Base-by-base conservation (phyloP, 2,888 invertebrate genomes). In the Ceriagrion tenellum region DNA sequence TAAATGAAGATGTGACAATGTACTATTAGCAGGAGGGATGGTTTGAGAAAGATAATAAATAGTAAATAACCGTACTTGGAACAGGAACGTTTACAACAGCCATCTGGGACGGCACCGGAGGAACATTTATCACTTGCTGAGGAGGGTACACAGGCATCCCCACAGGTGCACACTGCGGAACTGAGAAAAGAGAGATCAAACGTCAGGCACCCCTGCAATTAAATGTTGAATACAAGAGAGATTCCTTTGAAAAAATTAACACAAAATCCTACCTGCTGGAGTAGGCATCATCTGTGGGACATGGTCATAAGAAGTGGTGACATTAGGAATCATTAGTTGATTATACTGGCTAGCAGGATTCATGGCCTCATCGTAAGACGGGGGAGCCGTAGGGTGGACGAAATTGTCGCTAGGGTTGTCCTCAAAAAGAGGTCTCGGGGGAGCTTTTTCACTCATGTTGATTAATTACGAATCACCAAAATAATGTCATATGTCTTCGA, bases 331-430 rank as follows among this genome's bases (percentile, higher is more conserved):
- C 18, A 74, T n/a, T 18, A 47, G 69, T 16, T 63, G 69, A 93
- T 81, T 81, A 81, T 81, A 81, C 1, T 81, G 30, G 16, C 63
- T 69, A 12, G 59, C 93, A 30, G 30, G 63, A 47, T 40, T 40
- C 69, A 69, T 93, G 12, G 93, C 93, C 26, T 93, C 93, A n/a
- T 93, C 93, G 69, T 93, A 93, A 16, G 93, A 93, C 63, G 93
- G 93, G 40, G 93, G 93, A n/a, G 93, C 93, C 63, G 93, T 93
- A 13, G 93, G 93, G 20, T 93, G 93, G 47, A 93, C 93, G 47
- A 93, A 69, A 26, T 35, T 69, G n/a, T 93, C 93, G 40, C 40
- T 69, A 2, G n/a, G 63, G 8, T 69, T 40, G 47, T 93, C 93
- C 69, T 63, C 63, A 4, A 93, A 69, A 20, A 26, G 89, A 55